Evolutionary conservation across 2,888 invertebrate genomes (phyloP), one percentile per base, ranked within the genome.

Genomic region (Siphlonurus alternatus): DNA sequence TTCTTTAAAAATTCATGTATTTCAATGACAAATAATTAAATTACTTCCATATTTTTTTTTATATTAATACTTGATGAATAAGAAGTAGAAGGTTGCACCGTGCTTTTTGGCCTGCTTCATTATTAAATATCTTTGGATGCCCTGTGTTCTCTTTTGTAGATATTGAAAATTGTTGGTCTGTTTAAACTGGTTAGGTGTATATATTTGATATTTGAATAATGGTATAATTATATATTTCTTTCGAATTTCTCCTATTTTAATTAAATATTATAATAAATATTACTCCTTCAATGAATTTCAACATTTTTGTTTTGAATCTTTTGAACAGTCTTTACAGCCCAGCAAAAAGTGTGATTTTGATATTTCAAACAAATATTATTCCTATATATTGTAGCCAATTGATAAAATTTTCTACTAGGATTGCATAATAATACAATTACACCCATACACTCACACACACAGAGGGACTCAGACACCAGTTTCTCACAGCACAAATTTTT

Each of bases 71-170:
- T n/a, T n/a, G n/a, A n/a, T n/a, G n/a, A n/a, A n/a, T n/a, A 22
- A 7, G n/a, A 59, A 22, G 22, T 59, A 59, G 59, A 59, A 22
- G 19, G 22, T 59, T 59, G 59, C 59, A 59, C 22, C 22, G 59
- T 59, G 59, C 59, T 59, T 59, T 22, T 59, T 59, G 59, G 20
- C 38, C 59, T 59, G 59, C 59, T 59, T 59, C 20, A 22, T 15
- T 59, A 22, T 18, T 59, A 5, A 59, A 59, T 10, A 59, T 10
- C 22, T 59, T 59, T 19, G 59, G 7, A 59, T 19, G 59, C 59
- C 19, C 5, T 59, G 22, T 59, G n/a, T 59, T 22, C 22, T 59
- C 20, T 59, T 59, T 19, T 19, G 20, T 22, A 20, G 59, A 20
- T 19, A 59, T 22, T 20, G 22, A 22, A 20, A n/a, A 3, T 59